phyloP scores from a whole-genome alignment of 2,113 vertebrate species.

The Pardalotus punctatus region DNA sequence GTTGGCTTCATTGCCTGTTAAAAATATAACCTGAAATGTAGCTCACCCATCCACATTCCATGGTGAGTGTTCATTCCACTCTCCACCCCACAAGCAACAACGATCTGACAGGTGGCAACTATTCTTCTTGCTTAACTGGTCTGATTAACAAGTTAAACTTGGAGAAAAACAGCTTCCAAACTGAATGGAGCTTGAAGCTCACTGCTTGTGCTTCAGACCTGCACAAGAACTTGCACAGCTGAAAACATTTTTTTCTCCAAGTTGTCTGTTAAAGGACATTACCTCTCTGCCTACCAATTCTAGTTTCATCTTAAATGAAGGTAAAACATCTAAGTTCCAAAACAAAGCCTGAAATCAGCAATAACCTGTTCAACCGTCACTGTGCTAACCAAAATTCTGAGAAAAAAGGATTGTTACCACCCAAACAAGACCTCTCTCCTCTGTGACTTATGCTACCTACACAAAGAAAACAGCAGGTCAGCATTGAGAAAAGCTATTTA shows the following conservation, averaged over 20 bases:
- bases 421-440: neutral
- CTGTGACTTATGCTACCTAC: neutral
- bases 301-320: neutral
- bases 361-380: neutral
- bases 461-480: neutral
- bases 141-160: neutral
- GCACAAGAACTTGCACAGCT: neutral
- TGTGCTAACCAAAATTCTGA: neutral
- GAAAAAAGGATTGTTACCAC: neutral
- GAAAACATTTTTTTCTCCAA: neutral
- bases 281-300: neutral
- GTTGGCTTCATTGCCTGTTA: neutral
- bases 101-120: neutral
- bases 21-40: neutral
- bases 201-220: neutral
- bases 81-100: neutral
- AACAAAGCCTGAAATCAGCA: neutral
- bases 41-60: neutral
- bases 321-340: neutral
- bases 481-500: neutral
- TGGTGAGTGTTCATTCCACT: neutral
- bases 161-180: neutral
- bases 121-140: neutral
- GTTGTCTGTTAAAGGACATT: neutral
- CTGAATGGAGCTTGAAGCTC: neutral